Conservation (phyloP, 1,140 invertebrate species). For the Aphidius ervi region DNA sequence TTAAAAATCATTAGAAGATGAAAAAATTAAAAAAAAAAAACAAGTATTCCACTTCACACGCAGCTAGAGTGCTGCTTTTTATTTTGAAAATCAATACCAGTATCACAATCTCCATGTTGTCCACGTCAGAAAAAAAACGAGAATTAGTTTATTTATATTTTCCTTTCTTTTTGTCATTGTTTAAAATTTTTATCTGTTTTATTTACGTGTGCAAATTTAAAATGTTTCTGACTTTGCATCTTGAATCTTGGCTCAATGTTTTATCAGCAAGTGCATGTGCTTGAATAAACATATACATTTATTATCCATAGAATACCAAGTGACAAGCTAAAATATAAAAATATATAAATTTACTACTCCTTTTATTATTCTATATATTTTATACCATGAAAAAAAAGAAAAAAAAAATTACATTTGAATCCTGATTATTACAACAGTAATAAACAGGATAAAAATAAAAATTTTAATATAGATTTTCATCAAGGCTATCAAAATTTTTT, state of each 20-base stretch:
- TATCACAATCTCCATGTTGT: conserved; percentile 9
- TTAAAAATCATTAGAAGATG: background rate
- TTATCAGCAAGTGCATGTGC: conserved; percentile 13
- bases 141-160: too few relatives aligned
- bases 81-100: conserved; percentile 17
- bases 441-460: too few relatives aligned
- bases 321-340: conserved; percentile 7
- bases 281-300: conserved; percentile 15
- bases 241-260: conserved; percentile 10
- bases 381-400: too few relatives aligned
- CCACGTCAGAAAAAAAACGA: background rate
- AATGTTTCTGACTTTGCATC: conserved; percentile 1
- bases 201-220: conserved; percentile 1
- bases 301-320: conserved; percentile 4
- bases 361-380: too few relatives aligned
- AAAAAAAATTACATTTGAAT: too few relatives aligned
- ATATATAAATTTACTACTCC: background rate
- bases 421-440: too few relatives aligned
- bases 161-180: too few relatives aligned
- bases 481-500: too few relatives aligned
- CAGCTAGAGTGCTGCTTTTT: background rate
- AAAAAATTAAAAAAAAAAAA: background rate
- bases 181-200: too few relatives aligned
- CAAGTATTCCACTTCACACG: conserved; percentile 14
- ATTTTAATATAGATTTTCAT: too few relatives aligned